Evolutionary conservation across 2,888 invertebrate genomes (phyloP), one percentile per base, ranked within the genome.

Genomic region (Lasioglossum malachurum): DNA sequence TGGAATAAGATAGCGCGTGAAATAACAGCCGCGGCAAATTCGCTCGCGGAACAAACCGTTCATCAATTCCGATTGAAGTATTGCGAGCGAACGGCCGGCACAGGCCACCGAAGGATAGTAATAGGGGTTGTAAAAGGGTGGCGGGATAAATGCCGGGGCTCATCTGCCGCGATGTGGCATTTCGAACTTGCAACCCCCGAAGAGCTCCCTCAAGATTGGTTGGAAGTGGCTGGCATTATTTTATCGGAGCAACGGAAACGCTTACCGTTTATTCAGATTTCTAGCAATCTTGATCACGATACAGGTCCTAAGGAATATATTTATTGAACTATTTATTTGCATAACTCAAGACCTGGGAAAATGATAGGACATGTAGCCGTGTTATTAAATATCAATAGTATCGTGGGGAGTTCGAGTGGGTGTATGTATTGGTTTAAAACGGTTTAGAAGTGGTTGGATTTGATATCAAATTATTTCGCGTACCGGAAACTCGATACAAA

Each of bases 21-120:
- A 82, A 82, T 57, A 67, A 73, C 57, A 38, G 23, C 19, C 71
- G 35, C n/a, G 73, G 35, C 19, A 53, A 72, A 69, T 80, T 38
- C 74, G n/a, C 38, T 19, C 7, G 31, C 79, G 27, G 1, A 49
- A 53, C 23, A 35, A 31, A 41, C 16, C 44, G 31, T 69, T 49
- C 35, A 10, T 31, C 53, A 49, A 41, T 72, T 38, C 12, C 53
- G 38, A 75, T 80, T 46, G 35, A 75, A 80, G 23, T 44, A 16
- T 57, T n/a, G 38, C 71, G n/a, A 23, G 71, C 38, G 27, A 44
- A 57, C 57, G 57, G 12, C 57, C 57, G 4, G n/a, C 12, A n/a
- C 57, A 57, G 57, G n/a, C 57, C 57, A n/a, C 57, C 57, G 57
- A 73, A 27, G 71, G 38, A 38, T 71, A 41, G 71, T 71, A 71